Evolutionary conservation across 2,797 vertebrate species (phyloP).

Genomic region (Cuniculus paca): DNA sequence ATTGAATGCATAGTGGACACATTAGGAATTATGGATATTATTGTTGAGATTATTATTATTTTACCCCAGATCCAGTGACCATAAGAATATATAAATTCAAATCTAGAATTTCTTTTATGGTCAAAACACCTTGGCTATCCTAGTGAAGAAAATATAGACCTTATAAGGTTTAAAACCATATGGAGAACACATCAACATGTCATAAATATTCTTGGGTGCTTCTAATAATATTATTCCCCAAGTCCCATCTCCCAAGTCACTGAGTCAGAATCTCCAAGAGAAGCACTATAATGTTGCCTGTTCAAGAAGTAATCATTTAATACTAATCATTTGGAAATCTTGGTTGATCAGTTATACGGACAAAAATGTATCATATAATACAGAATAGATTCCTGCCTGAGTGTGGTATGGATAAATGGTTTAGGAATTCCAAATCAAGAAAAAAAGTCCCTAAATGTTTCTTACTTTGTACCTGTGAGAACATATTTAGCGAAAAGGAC

Average conservation of each 20-base stretch:
- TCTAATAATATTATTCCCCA: neutral
- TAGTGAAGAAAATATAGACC: conserved; percentile 23
- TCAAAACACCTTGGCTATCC: neutral
- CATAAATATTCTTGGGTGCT: neutral
- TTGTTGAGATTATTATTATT: neutral
- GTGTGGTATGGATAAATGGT: neutral
- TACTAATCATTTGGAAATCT: neutral
- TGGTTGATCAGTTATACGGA: neutral
- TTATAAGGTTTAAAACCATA: neutral
- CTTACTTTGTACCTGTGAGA: neutral
- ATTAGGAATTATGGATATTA: neutral
- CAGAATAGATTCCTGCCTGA: neutral
- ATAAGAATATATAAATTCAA: neutral
- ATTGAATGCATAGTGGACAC: neutral
- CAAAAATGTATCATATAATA: neutral
- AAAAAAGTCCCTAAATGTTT: neutral
- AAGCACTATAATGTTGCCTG: neutral
- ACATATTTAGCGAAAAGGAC: neutral
- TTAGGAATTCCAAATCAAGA: neutral
- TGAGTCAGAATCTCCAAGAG: neutral
- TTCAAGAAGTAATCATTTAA: neutral
- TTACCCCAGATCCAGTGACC: neutral
- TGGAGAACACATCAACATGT: neutral
- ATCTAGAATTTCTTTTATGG: neutral
- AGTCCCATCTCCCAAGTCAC: neutral